phyloP scores from a whole-genome alignment of 2,888 invertebrate species.

The Prenolepis imparis region DNA sequence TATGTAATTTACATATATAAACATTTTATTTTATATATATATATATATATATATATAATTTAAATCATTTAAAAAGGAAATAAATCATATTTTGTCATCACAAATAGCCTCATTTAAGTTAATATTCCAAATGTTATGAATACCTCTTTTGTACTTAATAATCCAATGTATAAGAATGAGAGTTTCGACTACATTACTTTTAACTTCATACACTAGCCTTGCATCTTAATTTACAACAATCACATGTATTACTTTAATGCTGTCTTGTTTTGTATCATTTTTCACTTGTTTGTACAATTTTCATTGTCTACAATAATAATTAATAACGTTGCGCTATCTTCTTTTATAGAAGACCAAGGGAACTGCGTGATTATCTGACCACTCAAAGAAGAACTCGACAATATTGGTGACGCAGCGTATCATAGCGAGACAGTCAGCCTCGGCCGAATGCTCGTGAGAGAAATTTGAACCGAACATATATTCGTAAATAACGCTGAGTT shows the following conservation, averaged over 20 bases:
- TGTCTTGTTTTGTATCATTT: neutral
- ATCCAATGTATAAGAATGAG: neutral
- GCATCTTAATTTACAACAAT: neutral
- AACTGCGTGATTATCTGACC: conserved; percentile 86
- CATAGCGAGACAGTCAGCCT: conserved; percentile 90
- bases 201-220: neutral
- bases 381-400: conserved; percentile 88
- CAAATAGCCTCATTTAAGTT: neutral
- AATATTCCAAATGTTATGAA: neutral
- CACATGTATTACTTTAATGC: neutral
- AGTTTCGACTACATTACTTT: neutral
- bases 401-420: conserved; percentile 88
- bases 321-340: neutral
- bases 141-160: neutral
- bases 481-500: conserved; percentile 87
- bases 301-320: neutral
- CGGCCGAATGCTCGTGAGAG: conserved; percentile 89
- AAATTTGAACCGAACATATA: conserved; percentile 87
- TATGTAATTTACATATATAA: neutral
- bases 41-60: neutral
- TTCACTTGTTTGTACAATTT: neutral
- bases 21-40: neutral
- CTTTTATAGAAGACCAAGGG: conserved; percentile 78
- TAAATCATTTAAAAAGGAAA: no score
- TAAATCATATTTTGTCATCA: neutral